Evolutionary conservation across 2,797 vertebrate genomes (phyloP).

Genomic region (Parauchenoglanis ngamensis): DNA sequence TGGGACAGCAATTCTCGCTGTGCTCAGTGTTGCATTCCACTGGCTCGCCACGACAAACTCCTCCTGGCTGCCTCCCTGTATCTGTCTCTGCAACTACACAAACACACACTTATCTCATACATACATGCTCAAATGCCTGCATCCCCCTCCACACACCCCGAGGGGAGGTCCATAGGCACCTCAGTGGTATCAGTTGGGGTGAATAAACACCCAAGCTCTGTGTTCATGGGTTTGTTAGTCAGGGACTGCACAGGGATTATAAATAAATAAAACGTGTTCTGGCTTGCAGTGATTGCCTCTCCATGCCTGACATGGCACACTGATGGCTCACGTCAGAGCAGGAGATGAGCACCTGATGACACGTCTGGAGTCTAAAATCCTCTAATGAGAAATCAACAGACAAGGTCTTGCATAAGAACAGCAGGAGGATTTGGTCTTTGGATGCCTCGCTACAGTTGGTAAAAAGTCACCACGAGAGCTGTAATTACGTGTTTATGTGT

Average conservation of each 20-base stretch:
- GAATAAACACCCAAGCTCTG: constrained; percentile 64
- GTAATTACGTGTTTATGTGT: background rate
- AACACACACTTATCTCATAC: constrained; percentile 42
- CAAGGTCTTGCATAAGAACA: constrained; percentile 66
- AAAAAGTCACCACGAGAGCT: background rate
- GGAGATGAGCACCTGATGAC: constrained; percentile 75
- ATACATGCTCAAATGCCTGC: constrained; percentile 27
- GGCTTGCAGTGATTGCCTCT: constrained; percentile 73
- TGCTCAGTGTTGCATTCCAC: constrained; percentile 71
- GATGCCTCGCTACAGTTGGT: constrained; percentile 61
- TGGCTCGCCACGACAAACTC: constrained; percentile 63
- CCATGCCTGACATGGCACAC: constrained; percentile 76
- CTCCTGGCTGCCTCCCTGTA: constrained; percentile 61
- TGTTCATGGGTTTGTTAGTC: constrained; percentile 69
- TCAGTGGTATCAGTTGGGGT: constrained; percentile 45
- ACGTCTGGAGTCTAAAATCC: constrained; percentile 71
- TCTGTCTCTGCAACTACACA: constrained; percentile 50
- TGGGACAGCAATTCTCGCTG: constrained; percentile 59
- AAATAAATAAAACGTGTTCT: constrained; percentile 62
- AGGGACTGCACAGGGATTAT: constrained; percentile 69
- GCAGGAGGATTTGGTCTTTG: constrained; percentile 53
- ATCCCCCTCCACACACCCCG: constrained; percentile 41
- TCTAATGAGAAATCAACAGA: constrained; percentile 74
- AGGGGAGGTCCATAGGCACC: constrained; percentile 57
- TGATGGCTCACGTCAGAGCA: constrained; percentile 71